A percentile compares a stretch with the other conserved stretches of the same genome.
Evolutionary conservation across 2,888 invertebrate genomes (phyloP).

Genomic region (Rotaria socialis): DNA sequence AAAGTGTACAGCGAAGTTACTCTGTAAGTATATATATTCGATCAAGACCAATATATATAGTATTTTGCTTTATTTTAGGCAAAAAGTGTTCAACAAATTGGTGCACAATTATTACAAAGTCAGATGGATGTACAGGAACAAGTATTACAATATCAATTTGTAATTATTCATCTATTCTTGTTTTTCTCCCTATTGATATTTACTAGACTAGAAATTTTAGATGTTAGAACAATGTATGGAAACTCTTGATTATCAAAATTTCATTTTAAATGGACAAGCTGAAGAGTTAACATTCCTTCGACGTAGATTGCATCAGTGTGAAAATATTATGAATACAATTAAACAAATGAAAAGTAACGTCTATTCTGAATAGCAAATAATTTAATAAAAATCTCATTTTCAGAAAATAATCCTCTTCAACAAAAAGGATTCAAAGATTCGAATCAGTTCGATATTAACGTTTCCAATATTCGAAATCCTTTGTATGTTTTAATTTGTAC

Average conservation of each 20-base stretch:
- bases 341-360: background rate
- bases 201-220: background rate
- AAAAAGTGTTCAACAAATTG: background rate
- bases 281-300: background rate
- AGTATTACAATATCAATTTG: background rate
- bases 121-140: background rate
- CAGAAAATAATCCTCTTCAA: background rate
- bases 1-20: background rate
- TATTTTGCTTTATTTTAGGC: background rate
- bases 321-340: background rate
- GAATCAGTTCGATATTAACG: background rate
- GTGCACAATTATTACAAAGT: background rate
- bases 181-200: background rate
- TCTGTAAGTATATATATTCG: background rate
- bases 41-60: background rate
- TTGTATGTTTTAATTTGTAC: background rate
- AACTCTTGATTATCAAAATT: conserved; percentile 5
- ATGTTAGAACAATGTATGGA: background rate
- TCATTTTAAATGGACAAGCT: background rate
- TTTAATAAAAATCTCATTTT: background rate
- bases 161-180: background rate
- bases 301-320: background rate
- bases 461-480: background rate
- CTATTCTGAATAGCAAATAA: background rate
- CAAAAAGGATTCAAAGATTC: background rate